Percentiles rank a stretch among this genome's conserved stretches.
Evolutionary conservation across 2,797 vertebrate species (phyloP).

Genomic region (Podargus strigoides): DNA sequence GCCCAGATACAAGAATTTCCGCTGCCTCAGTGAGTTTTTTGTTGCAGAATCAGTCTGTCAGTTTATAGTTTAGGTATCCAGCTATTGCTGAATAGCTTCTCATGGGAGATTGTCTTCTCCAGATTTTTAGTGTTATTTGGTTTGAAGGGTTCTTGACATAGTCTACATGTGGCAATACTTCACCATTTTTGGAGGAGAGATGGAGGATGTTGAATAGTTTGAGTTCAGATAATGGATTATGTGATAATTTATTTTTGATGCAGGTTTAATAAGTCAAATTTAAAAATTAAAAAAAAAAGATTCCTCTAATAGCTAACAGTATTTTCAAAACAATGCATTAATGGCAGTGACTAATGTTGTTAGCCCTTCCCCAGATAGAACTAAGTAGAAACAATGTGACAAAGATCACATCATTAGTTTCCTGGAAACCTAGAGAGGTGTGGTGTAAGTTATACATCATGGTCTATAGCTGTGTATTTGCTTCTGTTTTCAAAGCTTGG

Average conservation of each 20-base stretch:
- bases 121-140: not conserved
- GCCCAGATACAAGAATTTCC: not conserved
- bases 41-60: not conserved
- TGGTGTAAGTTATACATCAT: conserved; percentile 70
- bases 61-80: not conserved
- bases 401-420: conserved; percentile 74
- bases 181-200: not conserved
- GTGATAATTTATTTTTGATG: conserved; percentile 25
- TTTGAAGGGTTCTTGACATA: not conserved
- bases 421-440: conserved; percentile 59
- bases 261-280: conserved; percentile 28
- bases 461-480: conserved; percentile 10
- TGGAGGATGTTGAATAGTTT: not conserved
- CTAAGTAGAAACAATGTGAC: conserved; percentile 67
- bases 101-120: not conserved
- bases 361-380: conserved; percentile 71
- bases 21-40: not conserved
- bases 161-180: not conserved
- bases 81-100: not conserved
- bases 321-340: conserved; percentile 69
- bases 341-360: conserved; percentile 74
- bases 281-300: not conserved
- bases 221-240: conserved; percentile 17
- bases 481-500: conserved; percentile 15
- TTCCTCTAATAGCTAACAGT: conserved; percentile 55